phyloP scores from a whole-genome alignment of 2,797 vertebrate species.

The Rhadinocentrus ornatus region DNA sequence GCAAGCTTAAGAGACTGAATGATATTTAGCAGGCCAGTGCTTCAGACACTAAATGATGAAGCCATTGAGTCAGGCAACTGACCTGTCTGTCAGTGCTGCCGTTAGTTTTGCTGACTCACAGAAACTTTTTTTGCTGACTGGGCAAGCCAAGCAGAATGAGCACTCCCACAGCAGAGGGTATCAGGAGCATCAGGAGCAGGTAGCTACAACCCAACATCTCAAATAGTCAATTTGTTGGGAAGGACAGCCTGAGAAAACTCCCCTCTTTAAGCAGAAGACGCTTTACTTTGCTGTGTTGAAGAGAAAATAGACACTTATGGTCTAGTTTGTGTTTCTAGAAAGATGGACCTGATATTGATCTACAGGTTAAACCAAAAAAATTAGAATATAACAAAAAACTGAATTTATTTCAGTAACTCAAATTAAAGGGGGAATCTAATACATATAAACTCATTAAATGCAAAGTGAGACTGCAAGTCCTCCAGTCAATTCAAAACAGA shows the following conservation, averaged over 20 bases:
- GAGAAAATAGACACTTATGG: too few relatives aligned
- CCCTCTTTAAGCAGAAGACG: neutral
- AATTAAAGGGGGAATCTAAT: too few relatives aligned
- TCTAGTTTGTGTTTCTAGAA: neutral
- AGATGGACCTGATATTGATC: neutral
- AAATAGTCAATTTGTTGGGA: conserved; percentile 11
- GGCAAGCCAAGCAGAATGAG: conserved; percentile 39
- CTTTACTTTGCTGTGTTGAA: conserved; percentile 2
- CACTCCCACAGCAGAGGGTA: conserved; percentile 47
- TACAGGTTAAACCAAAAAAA: too few relatives aligned
- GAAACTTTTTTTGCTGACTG: conserved; percentile 58
- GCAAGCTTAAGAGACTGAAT: neutral
- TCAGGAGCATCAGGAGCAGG: conserved; percentile 57
- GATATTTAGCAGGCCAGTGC: neutral
- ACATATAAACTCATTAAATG: too few relatives aligned
- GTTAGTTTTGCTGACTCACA: conserved; percentile 64
- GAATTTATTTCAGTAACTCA: too few relatives aligned
- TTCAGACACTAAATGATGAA: conserved; percentile 20
- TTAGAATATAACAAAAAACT: too few relatives aligned
- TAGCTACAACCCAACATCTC: conserved; percentile 33
- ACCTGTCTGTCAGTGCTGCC: conserved; percentile 34
- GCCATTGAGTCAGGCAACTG: conserved; percentile 9
- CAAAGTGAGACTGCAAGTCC: too few relatives aligned
- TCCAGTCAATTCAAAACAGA: too few relatives aligned
- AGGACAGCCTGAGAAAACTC: neutral